phyloP scores from a whole-genome alignment of 1,140 invertebrate species.

The Halictus rubicundus region DNA sequence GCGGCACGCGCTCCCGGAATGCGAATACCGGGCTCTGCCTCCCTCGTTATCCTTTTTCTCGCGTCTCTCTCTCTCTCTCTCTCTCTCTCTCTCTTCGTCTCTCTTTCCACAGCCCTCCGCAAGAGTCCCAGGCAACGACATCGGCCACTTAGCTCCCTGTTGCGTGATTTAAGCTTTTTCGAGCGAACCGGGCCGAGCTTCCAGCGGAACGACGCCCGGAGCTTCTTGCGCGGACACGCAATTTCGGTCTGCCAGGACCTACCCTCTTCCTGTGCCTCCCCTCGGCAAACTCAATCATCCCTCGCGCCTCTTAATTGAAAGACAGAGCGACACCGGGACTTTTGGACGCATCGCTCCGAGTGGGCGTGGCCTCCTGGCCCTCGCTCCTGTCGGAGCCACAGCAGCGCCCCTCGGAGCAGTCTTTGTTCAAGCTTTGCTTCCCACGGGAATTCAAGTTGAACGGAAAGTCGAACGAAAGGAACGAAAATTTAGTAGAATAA shows the following conservation, averaged over 20 bases:
- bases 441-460: too few relatives aligned
- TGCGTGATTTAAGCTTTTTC: conserved; percentile 53
- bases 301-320: too few relatives aligned
- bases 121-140: background rate
- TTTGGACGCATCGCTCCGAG: too few relatives aligned
- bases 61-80: background rate
- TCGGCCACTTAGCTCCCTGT: conserved; percentile 49
- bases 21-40: conserved; percentile 49
- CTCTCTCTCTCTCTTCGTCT: background rate
- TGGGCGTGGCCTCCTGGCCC: too few relatives aligned
- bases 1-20: conserved; percentile 65
- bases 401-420: too few relatives aligned
- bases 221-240: background rate
- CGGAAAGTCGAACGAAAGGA: too few relatives aligned
- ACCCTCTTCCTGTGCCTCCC: too few relatives aligned
- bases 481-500: too few relatives aligned
- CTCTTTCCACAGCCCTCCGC: background rate
- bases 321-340: too few relatives aligned
- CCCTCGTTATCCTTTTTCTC: conserved; percentile 41
- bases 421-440: too few relatives aligned
- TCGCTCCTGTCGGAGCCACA: too few relatives aligned
- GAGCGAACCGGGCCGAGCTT: conserved; percentile 9
- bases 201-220: conserved; percentile 4
- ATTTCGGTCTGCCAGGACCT: background rate
- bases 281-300: too few relatives aligned